phyloP scores from a whole-genome alignment of 2,113 vertebrate genomes.

The Zosterops borbonicus region DNA sequence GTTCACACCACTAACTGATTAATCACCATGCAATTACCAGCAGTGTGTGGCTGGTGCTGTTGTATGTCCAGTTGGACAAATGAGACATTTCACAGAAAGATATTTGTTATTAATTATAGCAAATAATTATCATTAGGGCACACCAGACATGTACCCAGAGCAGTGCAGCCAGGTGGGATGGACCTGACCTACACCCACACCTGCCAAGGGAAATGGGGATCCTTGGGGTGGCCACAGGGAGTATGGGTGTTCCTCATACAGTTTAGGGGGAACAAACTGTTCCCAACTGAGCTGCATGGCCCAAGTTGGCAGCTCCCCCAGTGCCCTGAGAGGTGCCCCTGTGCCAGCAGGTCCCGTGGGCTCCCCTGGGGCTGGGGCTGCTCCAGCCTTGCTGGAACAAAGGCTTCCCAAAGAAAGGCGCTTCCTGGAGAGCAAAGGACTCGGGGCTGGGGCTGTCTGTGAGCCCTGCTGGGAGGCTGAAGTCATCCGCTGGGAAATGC shows the following conservation, averaged over 20 bases:
- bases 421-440: conserved; percentile 57
- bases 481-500: conserved; percentile 48
- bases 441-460: not conserved
- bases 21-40: not conserved
- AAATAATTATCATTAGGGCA: not conserved
- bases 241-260: not conserved
- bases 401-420: conserved; percentile 41
- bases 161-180: not conserved
- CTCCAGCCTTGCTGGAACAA: conserved; percentile 27
- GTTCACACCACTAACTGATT: not conserved
- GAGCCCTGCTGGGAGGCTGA: conserved; percentile 12
- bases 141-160: accelerated
- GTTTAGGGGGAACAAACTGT: not conserved
- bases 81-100: not conserved
- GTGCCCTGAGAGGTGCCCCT: not conserved
- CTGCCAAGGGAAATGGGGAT: not conserved
- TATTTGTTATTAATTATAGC: not conserved
- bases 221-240: not conserved
- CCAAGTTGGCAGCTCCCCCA: not conserved
- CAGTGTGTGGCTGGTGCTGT: accelerated
- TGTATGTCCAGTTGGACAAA: not conserved
- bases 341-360: accelerated
- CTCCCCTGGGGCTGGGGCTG: not conserved
- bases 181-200: accelerated
- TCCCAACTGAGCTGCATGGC: not conserved